Evolutionary conservation across 2,888 invertebrate species (phyloP).

Genomic region (Crepidodera aurea): DNA sequence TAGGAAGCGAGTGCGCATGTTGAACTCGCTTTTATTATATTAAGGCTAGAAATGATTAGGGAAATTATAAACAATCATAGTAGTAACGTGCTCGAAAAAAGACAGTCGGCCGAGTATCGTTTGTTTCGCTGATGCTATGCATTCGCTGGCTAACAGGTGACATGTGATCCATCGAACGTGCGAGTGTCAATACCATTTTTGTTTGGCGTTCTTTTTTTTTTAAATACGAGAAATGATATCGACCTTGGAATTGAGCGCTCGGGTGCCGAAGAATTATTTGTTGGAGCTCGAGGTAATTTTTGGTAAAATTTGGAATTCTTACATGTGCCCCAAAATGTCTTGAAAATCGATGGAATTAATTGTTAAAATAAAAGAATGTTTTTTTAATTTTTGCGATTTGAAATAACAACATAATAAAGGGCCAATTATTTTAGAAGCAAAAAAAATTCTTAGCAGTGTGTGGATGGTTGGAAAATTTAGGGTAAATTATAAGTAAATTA

Average conservation of each 20-base stretch:
- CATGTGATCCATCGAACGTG: slow-evolving; percentile 31
- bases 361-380: too few species aligned
- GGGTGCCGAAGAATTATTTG: slow-evolving; percentile 40
- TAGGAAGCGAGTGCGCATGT: slow-evolving; percentile 37
- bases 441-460: too few species aligned
- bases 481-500: too few species aligned
- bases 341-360: too few species aligned
- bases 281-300: slow-evolving; percentile 41
- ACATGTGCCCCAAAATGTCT: too few species aligned
- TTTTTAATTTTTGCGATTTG: too few species aligned
- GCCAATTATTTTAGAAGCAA: too few species aligned
- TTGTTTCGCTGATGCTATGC: slow-evolving; percentile 23
- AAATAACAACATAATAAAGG: too few species aligned
- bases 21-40: slow-evolving; percentile 28
- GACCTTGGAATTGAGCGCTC: slow-evolving; percentile 33
- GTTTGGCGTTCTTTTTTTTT: not conserved
- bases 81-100: slow-evolving; percentile 36
- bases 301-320: too few species aligned
- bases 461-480: too few species aligned
- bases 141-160: slow-evolving; percentile 28
- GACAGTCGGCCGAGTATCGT: slow-evolving; percentile 14
- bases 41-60: slow-evolving; percentile 39
- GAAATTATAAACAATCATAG: slow-evolving; percentile 42
- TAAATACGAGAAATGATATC: slow-evolving; percentile 30
- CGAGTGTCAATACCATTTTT: too few species aligned